Percentiles rank a stretch among this genome's conserved stretches.
Conservation (phyloP, 30 jellyfish, hydroid and myxozoan genomes). For the Hydra vulgaris region DNA sequence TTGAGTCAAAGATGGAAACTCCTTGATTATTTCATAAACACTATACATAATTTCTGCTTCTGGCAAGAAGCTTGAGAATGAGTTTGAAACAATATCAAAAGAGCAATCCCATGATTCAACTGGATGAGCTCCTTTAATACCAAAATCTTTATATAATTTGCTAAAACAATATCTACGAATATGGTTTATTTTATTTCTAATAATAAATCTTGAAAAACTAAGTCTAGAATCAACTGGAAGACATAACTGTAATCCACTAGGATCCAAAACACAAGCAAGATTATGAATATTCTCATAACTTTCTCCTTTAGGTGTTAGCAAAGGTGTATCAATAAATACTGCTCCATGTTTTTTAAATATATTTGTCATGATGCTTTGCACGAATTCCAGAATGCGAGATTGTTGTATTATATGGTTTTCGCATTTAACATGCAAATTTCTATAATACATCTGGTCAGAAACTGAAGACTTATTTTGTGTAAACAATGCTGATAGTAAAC, state of each 20-base stretch:
- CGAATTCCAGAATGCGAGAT: constrained; percentile 47
- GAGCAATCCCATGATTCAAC: constrained; percentile 72
- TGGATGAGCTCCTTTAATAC: constrained; percentile 72
- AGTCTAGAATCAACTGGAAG: constrained; percentile 88
- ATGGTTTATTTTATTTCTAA: constrained; percentile 47
- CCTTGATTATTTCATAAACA: constrained; percentile 49
- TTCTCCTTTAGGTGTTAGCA: constrained; percentile 61
- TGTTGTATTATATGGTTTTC: constrained; percentile 32
- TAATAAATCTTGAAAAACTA: constrained; percentile 64
- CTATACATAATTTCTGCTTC: constrained; percentile 64
- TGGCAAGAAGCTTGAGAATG: constrained; percentile 46
- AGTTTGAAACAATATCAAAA: constrained; percentile 56
- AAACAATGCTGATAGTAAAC: constrained; percentile 64
- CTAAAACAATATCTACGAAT: constrained; percentile 56
- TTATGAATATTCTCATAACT: constrained; percentile 35
- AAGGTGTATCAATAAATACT: constrained; percentile 41
- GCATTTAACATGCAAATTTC: constrained; percentile 36
- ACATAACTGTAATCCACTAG: constrained; percentile 55
- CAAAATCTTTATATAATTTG: constrained; percentile 48
- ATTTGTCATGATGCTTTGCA: constrained; percentile 32
- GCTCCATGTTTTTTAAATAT: constrained; percentile 71
- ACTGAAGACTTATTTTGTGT: constrained; percentile 58
- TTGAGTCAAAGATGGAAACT: constrained; percentile 32
- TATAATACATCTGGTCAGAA: constrained; percentile 60
- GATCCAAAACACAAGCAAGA: constrained; percentile 65